Percentiles rank a stretch among this genome's conserved stretches.
phyloP scores from a whole-genome alignment of 2,888 invertebrate species.

The Caenorhabditis angaria region DNA sequence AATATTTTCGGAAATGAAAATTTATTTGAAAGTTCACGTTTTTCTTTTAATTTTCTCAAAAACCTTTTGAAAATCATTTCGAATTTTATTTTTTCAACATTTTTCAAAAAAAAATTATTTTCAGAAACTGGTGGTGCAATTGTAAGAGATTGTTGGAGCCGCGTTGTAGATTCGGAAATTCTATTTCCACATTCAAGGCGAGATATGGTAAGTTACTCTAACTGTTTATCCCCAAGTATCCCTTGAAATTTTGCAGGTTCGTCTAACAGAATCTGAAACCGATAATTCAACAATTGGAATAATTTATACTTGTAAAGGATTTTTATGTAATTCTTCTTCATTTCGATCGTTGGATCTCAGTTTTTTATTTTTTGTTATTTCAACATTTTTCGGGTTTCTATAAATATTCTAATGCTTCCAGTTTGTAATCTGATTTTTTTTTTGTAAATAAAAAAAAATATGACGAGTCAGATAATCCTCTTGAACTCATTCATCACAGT shows the following conservation, averaged over 20 bases:
- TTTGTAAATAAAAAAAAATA: not conserved
- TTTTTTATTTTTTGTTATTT: not conserved
- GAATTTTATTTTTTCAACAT: not conserved
- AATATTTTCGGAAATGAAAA: not conserved
- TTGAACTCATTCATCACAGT: not conserved
- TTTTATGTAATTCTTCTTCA: conserved; percentile 53
- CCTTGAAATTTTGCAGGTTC: conserved; percentile 41
- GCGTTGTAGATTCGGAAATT: conserved; percentile 47
- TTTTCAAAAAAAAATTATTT: conserved; percentile 17
- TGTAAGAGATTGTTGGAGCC: conserved; percentile 67
- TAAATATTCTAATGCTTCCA: not conserved
- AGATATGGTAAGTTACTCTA: conserved; percentile 38
- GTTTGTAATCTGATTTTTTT: not conserved
- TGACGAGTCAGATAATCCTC: not conserved
- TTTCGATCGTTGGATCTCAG: not conserved
- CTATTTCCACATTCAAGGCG: conserved; percentile 45
- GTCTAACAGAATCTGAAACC: conserved; percentile 42
- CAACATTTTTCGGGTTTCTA: not conserved
- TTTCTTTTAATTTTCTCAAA: not conserved
- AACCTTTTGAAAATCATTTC: not conserved
- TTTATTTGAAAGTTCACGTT: not conserved
- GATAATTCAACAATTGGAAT: conserved; percentile 54
- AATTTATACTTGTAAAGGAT: conserved; percentile 66
- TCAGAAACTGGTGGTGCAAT: conserved; percentile 63
- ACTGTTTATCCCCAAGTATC: not conserved